Evolutionary conservation across 2,797 vertebrate genomes (phyloP).

Genomic region (Pterois miles): DNA sequence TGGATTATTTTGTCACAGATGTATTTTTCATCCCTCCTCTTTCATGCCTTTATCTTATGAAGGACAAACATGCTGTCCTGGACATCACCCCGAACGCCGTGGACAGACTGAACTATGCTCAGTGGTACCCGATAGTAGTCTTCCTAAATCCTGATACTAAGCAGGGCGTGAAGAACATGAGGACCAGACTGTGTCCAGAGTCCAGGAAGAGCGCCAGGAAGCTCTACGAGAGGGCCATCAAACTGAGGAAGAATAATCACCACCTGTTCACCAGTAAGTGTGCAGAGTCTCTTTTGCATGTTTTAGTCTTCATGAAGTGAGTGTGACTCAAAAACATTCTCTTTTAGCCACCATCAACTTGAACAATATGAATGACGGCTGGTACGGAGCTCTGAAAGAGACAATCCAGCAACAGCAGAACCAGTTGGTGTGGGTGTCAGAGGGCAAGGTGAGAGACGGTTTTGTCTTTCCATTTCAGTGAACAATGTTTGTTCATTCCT

Average conservation of each 20-base stretch:
- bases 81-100: constrained; percentile 99
- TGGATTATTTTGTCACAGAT: background rate
- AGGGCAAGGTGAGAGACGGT: constrained; percentile 92
- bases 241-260: constrained; percentile 98
- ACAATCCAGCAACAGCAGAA: constrained; percentile 97
- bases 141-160: constrained; percentile 99
- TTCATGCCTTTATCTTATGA: constrained; percentile 25
- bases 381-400: constrained; percentile 98
- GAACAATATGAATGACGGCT: constrained; percentile 99
- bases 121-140: constrained; percentile 99
- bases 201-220: constrained; percentile 98
- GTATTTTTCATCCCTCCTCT: background rate
- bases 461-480: background rate
- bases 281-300: constrained; percentile 10
- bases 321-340: constrained; percentile 24
- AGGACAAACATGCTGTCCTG: constrained; percentile 98
- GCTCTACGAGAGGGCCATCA: constrained; percentile 96
- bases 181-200: constrained; percentile 94
- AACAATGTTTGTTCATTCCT: background rate
- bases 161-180: constrained; percentile 99
- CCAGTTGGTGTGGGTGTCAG: constrained; percentile 98
- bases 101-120: constrained; percentile 97
- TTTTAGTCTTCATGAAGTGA: constrained; percentile 33
- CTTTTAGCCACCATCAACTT: constrained; percentile 95
- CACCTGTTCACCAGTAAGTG: constrained; percentile 98